A percentile compares a stretch with the other conserved stretches of the same genome.
phyloP scores from a whole-genome alignment of 2,888 invertebrate genomes.

The Cephus nigrinus region DNA sequence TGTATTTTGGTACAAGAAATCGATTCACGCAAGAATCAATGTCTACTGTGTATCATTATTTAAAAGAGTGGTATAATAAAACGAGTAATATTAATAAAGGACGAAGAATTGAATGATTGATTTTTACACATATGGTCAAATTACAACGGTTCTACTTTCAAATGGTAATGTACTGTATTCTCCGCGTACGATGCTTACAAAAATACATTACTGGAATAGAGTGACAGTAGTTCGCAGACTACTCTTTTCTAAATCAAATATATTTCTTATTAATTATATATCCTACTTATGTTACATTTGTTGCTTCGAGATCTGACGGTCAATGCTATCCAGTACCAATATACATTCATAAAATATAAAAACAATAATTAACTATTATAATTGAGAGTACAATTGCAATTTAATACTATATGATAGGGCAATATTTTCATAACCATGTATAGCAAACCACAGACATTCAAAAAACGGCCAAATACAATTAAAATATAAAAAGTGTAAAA shows the following conservation, averaged over 20 bases:
- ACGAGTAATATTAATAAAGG: slow-evolving; percentile 25
- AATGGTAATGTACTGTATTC: background rate
- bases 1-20: background rate
- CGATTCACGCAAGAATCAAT: background rate
- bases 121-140: background rate
- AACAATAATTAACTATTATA: slow-evolving; percentile 27
- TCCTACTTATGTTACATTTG: slow-evolving; percentile 33
- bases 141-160: background rate
- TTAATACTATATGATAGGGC: slow-evolving; percentile 17
- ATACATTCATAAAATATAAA: slow-evolving; percentile 36
- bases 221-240: background rate
- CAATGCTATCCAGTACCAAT: slow-evolving; percentile 28
- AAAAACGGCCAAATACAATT: slow-evolving; percentile 43
- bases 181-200: background rate
- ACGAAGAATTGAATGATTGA: background rate
- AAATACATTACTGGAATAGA: background rate
- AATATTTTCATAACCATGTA: slow-evolving; percentile 7
- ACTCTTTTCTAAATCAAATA: slow-evolving; percentile 26
- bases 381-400: slow-evolving; percentile 13
- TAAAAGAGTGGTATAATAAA: slow-evolving; percentile 18
- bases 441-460: slow-evolving; percentile 48
- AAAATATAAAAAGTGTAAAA: slow-evolving; percentile 24
- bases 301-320: slow-evolving; percentile 9
- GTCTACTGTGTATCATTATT: background rate
- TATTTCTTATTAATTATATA: slow-evolving; percentile 34